Evolutionary conservation across 2,797 vertebrate species (phyloP).

Genomic region (Linurgus olivaceus): DNA sequence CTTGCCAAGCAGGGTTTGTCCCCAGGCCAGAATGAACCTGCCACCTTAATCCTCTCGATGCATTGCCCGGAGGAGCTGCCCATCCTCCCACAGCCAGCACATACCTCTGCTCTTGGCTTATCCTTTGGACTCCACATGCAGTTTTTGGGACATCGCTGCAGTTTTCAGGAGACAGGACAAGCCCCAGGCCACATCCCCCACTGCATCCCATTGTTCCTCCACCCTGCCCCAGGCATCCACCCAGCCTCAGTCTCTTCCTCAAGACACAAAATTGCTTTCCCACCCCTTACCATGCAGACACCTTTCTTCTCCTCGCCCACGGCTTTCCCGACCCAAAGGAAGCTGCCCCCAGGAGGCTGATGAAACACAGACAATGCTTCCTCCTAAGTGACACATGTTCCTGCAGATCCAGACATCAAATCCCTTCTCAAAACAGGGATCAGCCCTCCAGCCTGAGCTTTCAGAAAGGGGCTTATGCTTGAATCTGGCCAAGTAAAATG

Average conservation of each 20-base stretch:
- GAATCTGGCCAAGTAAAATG: background rate
- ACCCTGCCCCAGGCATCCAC: background rate
- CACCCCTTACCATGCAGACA: background rate
- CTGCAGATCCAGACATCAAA: background rate
- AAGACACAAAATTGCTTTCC: background rate
- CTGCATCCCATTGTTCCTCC: background rate
- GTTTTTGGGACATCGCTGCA: background rate
- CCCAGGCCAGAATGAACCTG: background rate
- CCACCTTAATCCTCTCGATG: rapidly evolving
- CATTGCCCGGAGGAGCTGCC: background rate
- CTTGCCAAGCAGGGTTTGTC: background rate
- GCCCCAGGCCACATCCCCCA: rapidly evolving
- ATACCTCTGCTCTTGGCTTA: background rate
- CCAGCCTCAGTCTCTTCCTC: background rate
- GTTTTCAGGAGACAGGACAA: background rate
- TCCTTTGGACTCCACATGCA: background rate
- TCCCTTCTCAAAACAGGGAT: background rate
- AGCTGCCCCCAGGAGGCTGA: background rate
- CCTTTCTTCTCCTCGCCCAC: background rate
- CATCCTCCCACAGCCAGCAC: background rate
- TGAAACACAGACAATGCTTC: background rate
- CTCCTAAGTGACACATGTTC: background rate
- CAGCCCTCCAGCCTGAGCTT: background rate
- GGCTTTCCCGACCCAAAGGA: background rate
- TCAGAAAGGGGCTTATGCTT: rapidly evolving